Conservation (phyloP, 2,797 vertebrate genomes). For the Antennarius maculatus region DNA sequence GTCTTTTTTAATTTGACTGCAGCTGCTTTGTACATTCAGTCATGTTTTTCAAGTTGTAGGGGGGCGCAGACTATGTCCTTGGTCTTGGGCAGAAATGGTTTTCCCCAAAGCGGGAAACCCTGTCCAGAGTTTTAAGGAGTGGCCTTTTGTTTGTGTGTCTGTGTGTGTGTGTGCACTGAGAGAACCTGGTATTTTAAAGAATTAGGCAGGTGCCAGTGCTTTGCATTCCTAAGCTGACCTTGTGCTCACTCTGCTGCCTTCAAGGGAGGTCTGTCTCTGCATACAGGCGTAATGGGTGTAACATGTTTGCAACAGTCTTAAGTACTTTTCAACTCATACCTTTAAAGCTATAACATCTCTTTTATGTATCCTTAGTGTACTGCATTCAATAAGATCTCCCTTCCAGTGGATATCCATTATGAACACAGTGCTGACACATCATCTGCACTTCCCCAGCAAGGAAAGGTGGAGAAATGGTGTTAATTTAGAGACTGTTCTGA, state of each 20-base stretch:
- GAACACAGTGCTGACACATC: neutral
- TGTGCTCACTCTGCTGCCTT: slow-evolving; percentile 54
- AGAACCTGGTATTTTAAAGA: slow-evolving; percentile 62
- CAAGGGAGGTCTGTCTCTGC: slow-evolving; percentile 55
- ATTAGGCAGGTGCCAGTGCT: slow-evolving; percentile 71
- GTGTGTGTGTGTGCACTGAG: slow-evolving; percentile 20
- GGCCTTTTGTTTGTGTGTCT: slow-evolving; percentile 36
- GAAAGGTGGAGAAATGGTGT: slow-evolving; percentile 17
- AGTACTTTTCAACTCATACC: slow-evolving; percentile 11
- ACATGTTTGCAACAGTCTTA: slow-evolving; percentile 3
- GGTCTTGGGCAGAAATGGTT: slow-evolving; percentile 6
- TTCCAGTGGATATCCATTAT: slow-evolving; percentile 2
- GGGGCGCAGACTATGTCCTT: slow-evolving; percentile 8
- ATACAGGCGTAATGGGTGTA: slow-evolving; percentile 8
- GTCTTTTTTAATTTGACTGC: slow-evolving; percentile 25
- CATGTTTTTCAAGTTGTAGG: neutral
- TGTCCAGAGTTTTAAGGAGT: slow-evolving; percentile 43
- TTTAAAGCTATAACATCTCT: slow-evolving; percentile 17
- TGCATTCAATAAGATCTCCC: no score
- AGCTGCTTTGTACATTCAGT: slow-evolving; percentile 31
- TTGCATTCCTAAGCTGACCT: slow-evolving; percentile 73
- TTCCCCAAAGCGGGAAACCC: slow-evolving; percentile 29
- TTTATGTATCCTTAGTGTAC: neutral
- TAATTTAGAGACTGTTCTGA: slow-evolving; percentile 22
- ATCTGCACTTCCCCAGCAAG: slow-evolving; percentile 14